A percentile compares a stretch with the other conserved stretches of the same genome.
phyloP scores from a whole-genome alignment of 2,888 invertebrate genomes.

The Nudaria mundana region DNA sequence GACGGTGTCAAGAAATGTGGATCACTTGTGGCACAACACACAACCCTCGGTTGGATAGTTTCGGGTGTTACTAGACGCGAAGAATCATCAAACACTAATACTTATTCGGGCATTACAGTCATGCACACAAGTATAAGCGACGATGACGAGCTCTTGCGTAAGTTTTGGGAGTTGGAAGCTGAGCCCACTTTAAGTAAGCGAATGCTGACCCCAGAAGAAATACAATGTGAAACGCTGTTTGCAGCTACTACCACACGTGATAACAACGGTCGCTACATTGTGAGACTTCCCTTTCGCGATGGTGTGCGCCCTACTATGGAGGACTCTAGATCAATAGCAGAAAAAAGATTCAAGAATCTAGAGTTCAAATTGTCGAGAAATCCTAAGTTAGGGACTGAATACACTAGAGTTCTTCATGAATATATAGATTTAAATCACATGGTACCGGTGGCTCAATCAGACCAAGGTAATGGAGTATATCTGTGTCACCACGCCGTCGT shows the following conservation, averaged over 20 bases:
- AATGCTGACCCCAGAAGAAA: conserved; percentile 11
- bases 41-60: conserved; percentile 29
- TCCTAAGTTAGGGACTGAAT: neutral
- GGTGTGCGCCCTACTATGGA: neutral
- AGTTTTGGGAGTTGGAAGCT: conserved; percentile 14
- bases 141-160: conserved; percentile 9
- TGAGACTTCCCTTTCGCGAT: neutral
- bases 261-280: neutral
- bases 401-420: neutral
- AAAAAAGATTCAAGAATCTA: neutral
- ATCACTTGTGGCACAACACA: conserved; percentile 22
- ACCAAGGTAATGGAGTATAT: conserved; percentile 7
- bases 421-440: neutral
- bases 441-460: conserved; percentile 11
- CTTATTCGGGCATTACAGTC: neutral
- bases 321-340: neutral
- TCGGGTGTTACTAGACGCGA: conserved; percentile 13
- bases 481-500: conserved; percentile 11
- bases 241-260: neutral
- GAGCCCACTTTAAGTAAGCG: conserved; percentile 6
- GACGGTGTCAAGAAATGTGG: conserved; percentile 20
- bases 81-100: neutral
- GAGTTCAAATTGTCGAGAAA: neutral
- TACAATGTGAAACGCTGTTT: neutral
- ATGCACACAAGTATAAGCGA: neutral